These are phyloP conservation scores for Gallinago stenura DNA, from an alignment of 2,797 vertebrate genomes.

Conservation along the genomic window DNA sequence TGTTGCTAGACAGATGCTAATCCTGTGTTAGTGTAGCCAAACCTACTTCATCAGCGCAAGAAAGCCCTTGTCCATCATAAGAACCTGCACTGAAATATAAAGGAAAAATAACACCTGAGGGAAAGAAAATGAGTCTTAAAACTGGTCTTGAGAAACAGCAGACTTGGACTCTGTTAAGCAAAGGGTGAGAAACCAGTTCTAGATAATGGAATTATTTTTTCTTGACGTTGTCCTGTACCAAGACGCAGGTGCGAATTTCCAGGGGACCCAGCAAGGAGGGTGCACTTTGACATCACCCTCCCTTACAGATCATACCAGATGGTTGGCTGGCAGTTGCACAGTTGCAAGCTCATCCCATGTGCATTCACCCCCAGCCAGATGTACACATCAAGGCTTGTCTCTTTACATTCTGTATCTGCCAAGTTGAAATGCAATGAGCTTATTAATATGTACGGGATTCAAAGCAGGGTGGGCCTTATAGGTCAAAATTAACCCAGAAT, in stretches of 20 bases:
- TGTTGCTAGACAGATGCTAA: slow-evolving; percentile 50
- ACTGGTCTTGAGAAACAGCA: background rate
- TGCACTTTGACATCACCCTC: slow-evolving; percentile 62
- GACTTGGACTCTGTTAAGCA: background rate
- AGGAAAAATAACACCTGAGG: background rate
- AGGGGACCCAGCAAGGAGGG: background rate
- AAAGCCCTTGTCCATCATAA: background rate
- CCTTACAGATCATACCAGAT: slow-evolving; percentile 60
- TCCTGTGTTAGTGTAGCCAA: background rate
- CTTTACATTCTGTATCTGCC: slow-evolving; percentile 37
- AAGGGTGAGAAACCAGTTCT: background rate
- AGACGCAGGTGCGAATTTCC: slow-evolving; percentile 36
- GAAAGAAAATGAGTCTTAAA: background rate
- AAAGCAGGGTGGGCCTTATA: background rate
- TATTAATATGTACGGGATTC: slow-evolving; percentile 20
- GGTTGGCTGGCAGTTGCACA: slow-evolving; percentile 64
- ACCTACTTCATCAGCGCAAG: background rate
- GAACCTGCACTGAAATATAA: background rate
- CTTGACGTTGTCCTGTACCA: background rate
- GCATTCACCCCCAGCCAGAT: slow-evolving; percentile 53
- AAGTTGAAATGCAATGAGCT: slow-evolving; percentile 23
- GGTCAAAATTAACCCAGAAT: slow-evolving; percentile 39
- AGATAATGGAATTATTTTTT: slow-evolving; percentile 20
- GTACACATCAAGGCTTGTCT: slow-evolving; percentile 55
- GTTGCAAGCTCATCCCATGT: slow-evolving; percentile 46